A percentile compares a stretch with the other conserved stretches of the same genome.
Conservation (phyloP, 2,888 invertebrate species). For the Embidobia sp. region DNA sequence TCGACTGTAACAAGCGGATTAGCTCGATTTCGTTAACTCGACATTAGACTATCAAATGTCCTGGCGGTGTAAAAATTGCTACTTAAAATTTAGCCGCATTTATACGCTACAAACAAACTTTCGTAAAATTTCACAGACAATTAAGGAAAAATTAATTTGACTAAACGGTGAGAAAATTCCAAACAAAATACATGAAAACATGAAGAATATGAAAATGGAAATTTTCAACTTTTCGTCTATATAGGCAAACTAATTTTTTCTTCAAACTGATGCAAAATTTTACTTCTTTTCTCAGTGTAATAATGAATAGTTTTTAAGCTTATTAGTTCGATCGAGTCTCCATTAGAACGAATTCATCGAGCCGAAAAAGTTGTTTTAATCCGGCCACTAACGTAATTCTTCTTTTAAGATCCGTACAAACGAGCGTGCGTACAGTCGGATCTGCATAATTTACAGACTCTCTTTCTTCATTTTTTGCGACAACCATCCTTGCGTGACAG, state of each 20-base stretch:
- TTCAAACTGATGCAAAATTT: no score
- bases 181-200: no score
- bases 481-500: conserved; percentile 8
- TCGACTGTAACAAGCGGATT: not conserved
- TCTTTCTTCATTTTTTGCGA: conserved; percentile 15
- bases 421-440: conserved; percentile 12
- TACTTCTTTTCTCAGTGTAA: no score
- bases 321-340: conserved; percentile 1
- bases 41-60: not conserved
- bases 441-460: conserved; percentile 17
- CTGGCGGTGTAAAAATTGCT: not conserved
- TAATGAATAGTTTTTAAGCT: conserved; percentile 3
- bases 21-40: not conserved
- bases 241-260: no score
- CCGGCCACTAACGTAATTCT: conserved; percentile 19
- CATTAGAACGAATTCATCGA: conserved; percentile 8
- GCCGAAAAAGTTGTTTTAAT: conserved; percentile 20
- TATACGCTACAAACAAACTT: no score
- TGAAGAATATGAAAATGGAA: no score
- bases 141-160: no score
- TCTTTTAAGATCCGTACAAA: conserved; percentile 9
- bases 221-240: no score
- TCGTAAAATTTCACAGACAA: no score
- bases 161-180: no score
- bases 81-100: not conserved